Evolutionary conservation across 1,140 invertebrate species (phyloP).

Genomic region (Brachionus calyciflorus): DNA sequence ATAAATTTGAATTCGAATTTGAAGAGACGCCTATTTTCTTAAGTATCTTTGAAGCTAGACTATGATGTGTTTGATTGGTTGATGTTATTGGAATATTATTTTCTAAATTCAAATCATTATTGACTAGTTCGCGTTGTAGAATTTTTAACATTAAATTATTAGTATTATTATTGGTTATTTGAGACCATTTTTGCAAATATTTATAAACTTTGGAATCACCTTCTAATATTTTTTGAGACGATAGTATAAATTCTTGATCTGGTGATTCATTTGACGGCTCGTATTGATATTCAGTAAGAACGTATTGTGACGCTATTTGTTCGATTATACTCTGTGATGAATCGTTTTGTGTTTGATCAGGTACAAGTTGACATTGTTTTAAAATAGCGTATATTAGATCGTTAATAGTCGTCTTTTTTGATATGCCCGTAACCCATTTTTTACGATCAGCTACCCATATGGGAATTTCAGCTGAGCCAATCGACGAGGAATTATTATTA

Average conservation of each 20-base stretch:
- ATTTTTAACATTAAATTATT: slow-evolving; percentile 43
- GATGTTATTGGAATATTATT: neutral
- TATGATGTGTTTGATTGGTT: neutral
- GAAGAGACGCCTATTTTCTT: slow-evolving; percentile 40
- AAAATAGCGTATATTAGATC: slow-evolving; percentile 72
- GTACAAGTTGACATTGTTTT: slow-evolving; percentile 24
- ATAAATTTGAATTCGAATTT: slow-evolving; percentile 7
- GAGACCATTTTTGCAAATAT: slow-evolving; percentile 21
- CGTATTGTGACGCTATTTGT: slow-evolving; percentile 12
- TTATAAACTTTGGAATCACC: slow-evolving; percentile 44
- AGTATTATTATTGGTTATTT: slow-evolving; percentile 10
- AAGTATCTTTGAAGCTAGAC: neutral
- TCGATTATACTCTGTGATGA: neutral
- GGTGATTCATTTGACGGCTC: neutral
- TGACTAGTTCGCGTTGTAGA: slow-evolving; percentile 16
- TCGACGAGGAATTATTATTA: neutral
- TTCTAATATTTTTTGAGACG: slow-evolving; percentile 8
- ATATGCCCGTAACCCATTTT: slow-evolving; percentile 75
- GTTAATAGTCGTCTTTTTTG: slow-evolving; percentile 71
- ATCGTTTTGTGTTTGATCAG: neutral
- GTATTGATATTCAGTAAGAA: neutral
- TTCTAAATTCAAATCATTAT: neutral
- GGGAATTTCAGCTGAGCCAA: slow-evolving; percentile 65
- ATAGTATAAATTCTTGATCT: slow-evolving; percentile 30
- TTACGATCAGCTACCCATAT: slow-evolving; percentile 72